Percentiles rank a stretch among this genome's conserved stretches.
These are phyloP conservation scores for Mustela nigripes DNA, from an alignment of 2,113 vertebrate species.

Conservation along the genomic window DNA sequence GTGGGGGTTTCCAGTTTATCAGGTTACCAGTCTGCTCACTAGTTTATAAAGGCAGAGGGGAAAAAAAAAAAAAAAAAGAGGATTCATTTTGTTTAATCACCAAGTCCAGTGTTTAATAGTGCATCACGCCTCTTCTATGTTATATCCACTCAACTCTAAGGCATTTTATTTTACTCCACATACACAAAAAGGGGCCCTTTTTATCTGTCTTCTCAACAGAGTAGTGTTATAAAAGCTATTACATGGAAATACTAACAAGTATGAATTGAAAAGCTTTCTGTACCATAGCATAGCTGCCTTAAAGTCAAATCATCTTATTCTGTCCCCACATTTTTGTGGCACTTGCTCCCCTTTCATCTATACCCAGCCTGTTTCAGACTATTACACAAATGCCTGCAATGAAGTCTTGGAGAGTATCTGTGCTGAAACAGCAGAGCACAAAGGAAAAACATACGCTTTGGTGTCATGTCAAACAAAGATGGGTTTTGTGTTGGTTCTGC, in stretches of 20 bases:
- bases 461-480: background rate
- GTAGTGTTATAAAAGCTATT: slow-evolving; percentile 9
- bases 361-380: slow-evolving; percentile 1
- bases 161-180: slow-evolving; percentile 66
- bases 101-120: slow-evolving; percentile 39
- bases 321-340: background rate
- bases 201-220: slow-evolving; percentile 75
- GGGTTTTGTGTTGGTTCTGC: background rate
- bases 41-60: slow-evolving; percentile 2
- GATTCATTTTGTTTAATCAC: slow-evolving; percentile 12
- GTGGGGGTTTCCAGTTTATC: slow-evolving; percentile 67
- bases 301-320: background rate
- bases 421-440: background rate
- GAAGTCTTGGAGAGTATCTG: background rate
- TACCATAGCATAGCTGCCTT: background rate
- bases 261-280: slow-evolving; percentile 73
- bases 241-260: slow-evolving; percentile 67
- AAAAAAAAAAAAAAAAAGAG: background rate
- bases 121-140: background rate
- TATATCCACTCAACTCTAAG: slow-evolving; percentile 58
- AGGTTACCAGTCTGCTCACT: slow-evolving; percentile 75
- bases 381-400: background rate
- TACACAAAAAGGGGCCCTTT: slow-evolving; percentile 49
- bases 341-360: background rate
- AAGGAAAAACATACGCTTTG: background rate